Percentiles rank a stretch among this genome's conserved stretches.
Conservation (phyloP, 2,888 invertebrate genomes). For the Eledona agricola region DNA sequence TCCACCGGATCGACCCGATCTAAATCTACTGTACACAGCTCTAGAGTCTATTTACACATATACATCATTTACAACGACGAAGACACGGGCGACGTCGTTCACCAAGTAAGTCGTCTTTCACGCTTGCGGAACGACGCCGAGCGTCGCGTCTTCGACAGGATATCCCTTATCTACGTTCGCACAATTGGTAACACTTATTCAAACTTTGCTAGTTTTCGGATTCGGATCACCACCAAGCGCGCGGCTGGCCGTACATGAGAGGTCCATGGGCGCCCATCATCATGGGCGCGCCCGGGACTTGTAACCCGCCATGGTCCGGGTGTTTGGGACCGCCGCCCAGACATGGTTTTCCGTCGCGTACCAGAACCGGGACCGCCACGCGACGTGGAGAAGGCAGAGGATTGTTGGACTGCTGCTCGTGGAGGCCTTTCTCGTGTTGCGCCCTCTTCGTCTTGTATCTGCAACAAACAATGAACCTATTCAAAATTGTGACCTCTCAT, state of each 20-base stretch:
- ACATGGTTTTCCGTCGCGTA: conserved; percentile 94
- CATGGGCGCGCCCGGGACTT: conserved; percentile 54
- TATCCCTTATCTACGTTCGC: conserved; percentile 35
- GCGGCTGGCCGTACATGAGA: conserved; percentile 62
- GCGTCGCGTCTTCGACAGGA: conserved; percentile 11
- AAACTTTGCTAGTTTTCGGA: conserved; percentile 5
- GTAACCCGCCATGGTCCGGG: conserved; percentile 48
- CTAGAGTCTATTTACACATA: conserved; percentile 50
- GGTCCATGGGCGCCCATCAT: conserved; percentile 55
- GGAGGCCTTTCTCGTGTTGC: conserved; percentile 88
- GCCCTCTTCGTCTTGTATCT: conserved; percentile 98
- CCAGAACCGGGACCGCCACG: conserved; percentile 93
- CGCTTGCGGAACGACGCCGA: conserved; percentile 8
- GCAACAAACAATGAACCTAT: conserved; percentile 41
- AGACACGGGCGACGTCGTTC: conserved; percentile 17
- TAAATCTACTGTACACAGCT: conserved; percentile 47
- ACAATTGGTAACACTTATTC: conserved; percentile 23
- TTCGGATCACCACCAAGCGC: conserved; percentile 55
- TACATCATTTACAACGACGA: conserved; percentile 42
- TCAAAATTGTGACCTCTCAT: no score
- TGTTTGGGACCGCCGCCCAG: conserved; percentile 66
- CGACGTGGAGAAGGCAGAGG: conserved; percentile 81
- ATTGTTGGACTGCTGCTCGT: conserved; percentile 65
- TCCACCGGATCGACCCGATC: conserved; percentile 14
- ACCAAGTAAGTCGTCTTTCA: conserved; percentile 15